Conservation (phyloP, 2,797 vertebrate genomes). For the Balearica regulorum region DNA sequence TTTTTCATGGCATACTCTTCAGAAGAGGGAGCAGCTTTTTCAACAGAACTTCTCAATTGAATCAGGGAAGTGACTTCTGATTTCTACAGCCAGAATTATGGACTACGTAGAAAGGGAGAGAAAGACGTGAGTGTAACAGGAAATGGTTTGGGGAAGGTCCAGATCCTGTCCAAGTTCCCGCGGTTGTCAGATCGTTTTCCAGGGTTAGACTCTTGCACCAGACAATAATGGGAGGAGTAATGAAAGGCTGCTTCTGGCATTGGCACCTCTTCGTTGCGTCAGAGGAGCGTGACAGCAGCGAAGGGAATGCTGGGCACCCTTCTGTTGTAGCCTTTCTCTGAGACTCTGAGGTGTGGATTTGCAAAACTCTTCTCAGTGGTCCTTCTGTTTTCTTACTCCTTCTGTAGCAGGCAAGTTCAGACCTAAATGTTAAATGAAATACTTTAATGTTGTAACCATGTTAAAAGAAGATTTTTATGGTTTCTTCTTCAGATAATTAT, state of each 20-base stretch:
- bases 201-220: not conserved
- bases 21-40: not conserved
- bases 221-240: not conserved
- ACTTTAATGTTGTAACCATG: not conserved
- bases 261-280: too few species aligned
- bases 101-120: not conserved
- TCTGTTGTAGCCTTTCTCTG: not conserved
- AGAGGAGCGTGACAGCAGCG: not conserved
- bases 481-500: not conserved
- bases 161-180: not conserved
- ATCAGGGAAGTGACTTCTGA: not conserved
- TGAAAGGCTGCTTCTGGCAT: too few species aligned
- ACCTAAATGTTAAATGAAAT: not conserved
- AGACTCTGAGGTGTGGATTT: not conserved
- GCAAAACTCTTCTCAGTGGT: not conserved
- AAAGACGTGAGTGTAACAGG: not conserved
- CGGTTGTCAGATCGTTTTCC: not conserved
- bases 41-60: not conserved
- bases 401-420: not conserved
- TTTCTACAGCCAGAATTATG: not conserved
- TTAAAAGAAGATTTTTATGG: not conserved
- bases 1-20: not conserved
- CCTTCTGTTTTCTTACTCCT: not conserved
- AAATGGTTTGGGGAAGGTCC: not conserved
- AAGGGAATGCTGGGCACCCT: rapidly evolving